phyloP scores from a whole-genome alignment of 2,113 vertebrate genomes.

The Mus spicilegus region DNA sequence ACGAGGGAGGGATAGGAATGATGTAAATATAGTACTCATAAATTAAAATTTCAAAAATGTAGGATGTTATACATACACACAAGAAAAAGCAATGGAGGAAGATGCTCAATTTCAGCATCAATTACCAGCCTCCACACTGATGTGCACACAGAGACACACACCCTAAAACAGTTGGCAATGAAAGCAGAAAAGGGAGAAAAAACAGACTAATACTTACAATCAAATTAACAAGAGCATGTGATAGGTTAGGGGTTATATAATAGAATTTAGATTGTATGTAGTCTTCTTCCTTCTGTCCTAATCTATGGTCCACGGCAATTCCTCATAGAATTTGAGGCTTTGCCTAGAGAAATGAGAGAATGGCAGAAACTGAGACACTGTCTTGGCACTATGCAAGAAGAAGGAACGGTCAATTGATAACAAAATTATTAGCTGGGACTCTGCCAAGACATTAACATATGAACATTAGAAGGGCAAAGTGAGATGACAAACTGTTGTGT shows the following conservation, averaged over 20 bases:
- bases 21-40: not conserved
- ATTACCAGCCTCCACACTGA: no score
- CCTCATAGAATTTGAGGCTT: not conserved
- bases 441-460: constrained; percentile 50
- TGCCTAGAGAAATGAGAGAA: not conserved
- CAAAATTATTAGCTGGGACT: constrained; percentile 46
- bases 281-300: not conserved
- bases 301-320: not conserved
- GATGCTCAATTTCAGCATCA: not conserved
- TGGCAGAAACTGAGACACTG: constrained; percentile 36
- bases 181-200: constrained; percentile 10
- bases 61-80: not conserved
- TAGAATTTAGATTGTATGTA: not conserved
- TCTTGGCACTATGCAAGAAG: not conserved
- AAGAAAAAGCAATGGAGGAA: not conserved
- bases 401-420: constrained; percentile 47
- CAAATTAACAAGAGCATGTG: not conserved
- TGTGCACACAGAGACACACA: not conserved
- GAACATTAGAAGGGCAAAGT: constrained; percentile 35
- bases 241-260: not conserved
- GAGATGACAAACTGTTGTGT: constrained; percentile 38
- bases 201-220: constrained; percentile 34
- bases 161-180: not conserved
- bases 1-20: not conserved
- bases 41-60: not conserved